Conservation (phyloP, 2,113 vertebrate species). For the Eptesicus fuscus region DNA sequence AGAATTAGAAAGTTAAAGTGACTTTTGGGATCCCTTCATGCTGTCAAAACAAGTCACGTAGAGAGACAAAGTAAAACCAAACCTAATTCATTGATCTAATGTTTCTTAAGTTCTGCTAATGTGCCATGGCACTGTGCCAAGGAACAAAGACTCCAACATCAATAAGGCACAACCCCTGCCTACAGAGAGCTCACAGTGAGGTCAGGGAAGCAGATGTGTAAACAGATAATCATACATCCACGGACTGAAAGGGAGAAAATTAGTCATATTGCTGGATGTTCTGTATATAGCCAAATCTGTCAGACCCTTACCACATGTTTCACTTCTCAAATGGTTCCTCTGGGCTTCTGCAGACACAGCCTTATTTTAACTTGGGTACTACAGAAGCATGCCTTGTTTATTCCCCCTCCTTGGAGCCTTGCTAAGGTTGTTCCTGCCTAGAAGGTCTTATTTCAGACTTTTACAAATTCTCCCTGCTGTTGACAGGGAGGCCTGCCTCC, state of each 20-base stretch:
- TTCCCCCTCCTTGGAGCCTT: neutral
- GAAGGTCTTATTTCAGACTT: neutral
- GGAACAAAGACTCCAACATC: neutral
- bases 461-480: neutral
- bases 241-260: neutral
- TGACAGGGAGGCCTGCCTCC: neutral
- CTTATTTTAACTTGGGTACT: neutral
- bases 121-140: neutral
- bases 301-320: neutral
- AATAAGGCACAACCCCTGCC: neutral
- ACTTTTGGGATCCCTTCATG: neutral
- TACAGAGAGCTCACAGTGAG: neutral
- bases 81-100: neutral
- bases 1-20: neutral
- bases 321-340: neutral
- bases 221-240: neutral
- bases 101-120: neutral
- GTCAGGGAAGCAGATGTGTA: rapidly evolving
- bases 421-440: neutral
- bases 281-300: neutral
- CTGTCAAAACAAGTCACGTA: neutral
- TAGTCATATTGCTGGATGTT: neutral
- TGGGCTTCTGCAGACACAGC: neutral
- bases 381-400: neutral
- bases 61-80: neutral